Evolutionary conservation across 2,797 vertebrate species (phyloP), one percentile per base, ranked within the genome.

Genomic region (Perodicticus potto): DNA sequence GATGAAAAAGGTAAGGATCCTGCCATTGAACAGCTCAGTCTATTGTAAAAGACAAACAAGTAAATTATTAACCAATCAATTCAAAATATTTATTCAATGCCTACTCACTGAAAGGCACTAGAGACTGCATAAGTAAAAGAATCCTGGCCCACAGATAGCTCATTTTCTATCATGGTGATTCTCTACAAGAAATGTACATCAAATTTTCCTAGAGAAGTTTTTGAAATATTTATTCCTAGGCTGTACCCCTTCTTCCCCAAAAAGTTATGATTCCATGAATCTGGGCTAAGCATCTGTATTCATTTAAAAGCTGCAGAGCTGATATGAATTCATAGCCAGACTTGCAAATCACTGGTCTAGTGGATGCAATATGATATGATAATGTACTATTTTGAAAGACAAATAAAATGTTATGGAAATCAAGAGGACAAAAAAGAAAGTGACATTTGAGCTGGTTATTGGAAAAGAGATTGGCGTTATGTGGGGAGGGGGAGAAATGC

Each of bases 1-100:
- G 32, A 92, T 92, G 32, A 88, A 17, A 85, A 82, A 86, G 32
- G 59, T 37, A 91, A 90, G 55, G 57, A 57, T 0, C 3, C 9
- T 89, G 45, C 23, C 67, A 76, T 22, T 45, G 25, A 89, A 93
- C 25, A 95, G 8, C 13, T 89, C 69, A 86, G 91, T 77, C 27
- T 84, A 14, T 57, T 77, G 3, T 16, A 92, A 94, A 95, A 95
- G 45, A 86, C 19, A 93, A 86, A 61, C 10, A 83, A 93, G 13
- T 53, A 83, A 93, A 83, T 74, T 49, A 90, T 92, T 77, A 25
- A 84, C 57, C 17, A 32, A 87, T 73, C 40, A 84, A 32, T 9
- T 53, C 65, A 67, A 69, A 67, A 49, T 67, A 95, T 89, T 72
- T 81, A 40, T 80, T 86, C 20, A 82, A 19, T 92, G 53, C 13